A percentile compares a stretch with the other conserved stretches of the same genome.
These are phyloP conservation scores for Syngnathus scovelli DNA, from an alignment of 2,113 vertebrate species.

Conservation along the genomic window DNA sequence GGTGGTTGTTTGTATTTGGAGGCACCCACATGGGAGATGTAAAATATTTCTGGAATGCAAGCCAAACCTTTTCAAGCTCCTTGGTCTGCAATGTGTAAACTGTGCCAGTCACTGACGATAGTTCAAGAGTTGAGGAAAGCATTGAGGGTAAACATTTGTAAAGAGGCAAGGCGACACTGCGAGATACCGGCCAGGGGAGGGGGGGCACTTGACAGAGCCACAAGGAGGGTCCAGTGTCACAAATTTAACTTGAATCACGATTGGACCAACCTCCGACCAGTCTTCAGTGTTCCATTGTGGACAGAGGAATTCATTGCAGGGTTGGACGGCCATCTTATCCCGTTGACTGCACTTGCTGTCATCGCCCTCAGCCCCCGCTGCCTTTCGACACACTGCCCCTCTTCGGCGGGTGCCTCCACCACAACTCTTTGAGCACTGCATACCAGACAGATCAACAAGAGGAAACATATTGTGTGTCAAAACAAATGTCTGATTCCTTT, in stretches of 20 bases:
- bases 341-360: slow-evolving; percentile 88
- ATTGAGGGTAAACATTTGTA: slow-evolving; percentile 16
- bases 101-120: slow-evolving; percentile 28
- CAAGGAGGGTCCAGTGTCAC: background rate
- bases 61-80: slow-evolving; percentile 36
- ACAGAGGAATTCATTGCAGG: slow-evolving; percentile 87
- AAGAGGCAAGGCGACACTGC: too few species aligned
- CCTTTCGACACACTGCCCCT: slow-evolving; percentile 82
- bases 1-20: slow-evolving; percentile 43
- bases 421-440: slow-evolving; percentile 92
- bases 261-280: slow-evolving; percentile 88
- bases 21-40: slow-evolving; percentile 48
- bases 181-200: too few species aligned
- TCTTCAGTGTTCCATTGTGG: slow-evolving; percentile 90
- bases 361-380: slow-evolving; percentile 74
- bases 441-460: slow-evolving; percentile 27
- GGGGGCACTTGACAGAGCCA: too few species aligned
- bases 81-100: slow-evolving; percentile 40
- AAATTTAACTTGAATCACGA: background rate
- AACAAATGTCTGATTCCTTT: slow-evolving; percentile 11
- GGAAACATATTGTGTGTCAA: slow-evolving; percentile 10
- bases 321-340: slow-evolving; percentile 81
- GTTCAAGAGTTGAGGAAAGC: slow-evolving; percentile 25
- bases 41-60: slow-evolving; percentile 59
- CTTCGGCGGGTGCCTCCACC: slow-evolving; percentile 82